Conservation (phyloP, 2,113 vertebrate species). For the Chunga burmeisteri region DNA sequence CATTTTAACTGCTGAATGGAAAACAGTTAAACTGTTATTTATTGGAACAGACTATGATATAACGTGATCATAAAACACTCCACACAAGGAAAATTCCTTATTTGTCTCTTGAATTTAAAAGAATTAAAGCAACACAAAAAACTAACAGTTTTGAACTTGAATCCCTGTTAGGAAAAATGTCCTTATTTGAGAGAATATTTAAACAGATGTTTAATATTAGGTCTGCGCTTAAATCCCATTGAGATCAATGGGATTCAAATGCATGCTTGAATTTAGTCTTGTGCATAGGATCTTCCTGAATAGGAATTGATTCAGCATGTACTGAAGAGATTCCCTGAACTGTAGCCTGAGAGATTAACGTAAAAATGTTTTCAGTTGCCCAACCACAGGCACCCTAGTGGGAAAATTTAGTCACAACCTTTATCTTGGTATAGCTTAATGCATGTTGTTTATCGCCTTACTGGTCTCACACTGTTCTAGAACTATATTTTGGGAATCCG, state of each 20-base stretch:
- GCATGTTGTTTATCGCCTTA: not conserved
- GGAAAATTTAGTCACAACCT: not conserved
- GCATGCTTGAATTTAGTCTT: slow-evolving; percentile 8
- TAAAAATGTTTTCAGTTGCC: not conserved
- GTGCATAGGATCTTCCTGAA: not conserved
- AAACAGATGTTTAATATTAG: slow-evolving; percentile 21
- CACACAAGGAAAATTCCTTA: slow-evolving; percentile 8
- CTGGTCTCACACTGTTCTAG: not conserved
- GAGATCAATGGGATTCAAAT: not conserved
- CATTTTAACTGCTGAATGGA: slow-evolving; percentile 21
- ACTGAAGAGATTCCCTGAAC: slow-evolving; percentile 15
- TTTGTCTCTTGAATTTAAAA: not conserved
- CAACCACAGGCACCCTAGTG: not conserved
- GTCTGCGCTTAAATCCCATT: not conserved
- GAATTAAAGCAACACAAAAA: not conserved
- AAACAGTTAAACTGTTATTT: slow-evolving; percentile 1
- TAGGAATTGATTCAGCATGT: not conserved
- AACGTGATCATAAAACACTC: slow-evolving; percentile 17
- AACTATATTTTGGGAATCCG: not conserved
- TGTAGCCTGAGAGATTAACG: not conserved
- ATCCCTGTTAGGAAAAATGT: not conserved
- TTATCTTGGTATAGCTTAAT: slow-evolving; percentile 1
- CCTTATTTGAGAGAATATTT: not conserved
- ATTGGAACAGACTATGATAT: not conserved
- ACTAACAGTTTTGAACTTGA: not conserved